Conservation (phyloP, 92 coral and sea anemone species). For the Bergia sp. region DNA sequence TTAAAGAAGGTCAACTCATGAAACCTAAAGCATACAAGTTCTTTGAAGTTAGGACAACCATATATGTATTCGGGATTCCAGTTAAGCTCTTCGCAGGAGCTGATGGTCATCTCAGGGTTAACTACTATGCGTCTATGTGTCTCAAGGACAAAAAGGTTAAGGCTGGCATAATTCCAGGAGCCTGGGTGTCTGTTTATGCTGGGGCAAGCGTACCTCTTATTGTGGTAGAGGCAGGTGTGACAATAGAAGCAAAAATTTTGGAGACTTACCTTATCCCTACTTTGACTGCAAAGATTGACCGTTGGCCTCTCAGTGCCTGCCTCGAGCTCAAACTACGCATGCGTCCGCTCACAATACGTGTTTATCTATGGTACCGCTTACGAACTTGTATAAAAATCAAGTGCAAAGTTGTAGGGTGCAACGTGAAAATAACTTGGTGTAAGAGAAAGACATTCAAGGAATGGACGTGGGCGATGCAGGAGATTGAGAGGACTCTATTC, state of each 20-base stretch:
- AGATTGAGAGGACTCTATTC: slow-evolving; percentile 80
- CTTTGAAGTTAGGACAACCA: slow-evolving; percentile 51
- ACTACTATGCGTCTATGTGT: slow-evolving; percentile 62
- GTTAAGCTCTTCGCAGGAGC: slow-evolving; percentile 78
- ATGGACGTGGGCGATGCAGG: slow-evolving; percentile 93
- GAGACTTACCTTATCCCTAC: slow-evolving; percentile 91
- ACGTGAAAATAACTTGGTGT: slow-evolving; percentile 77
- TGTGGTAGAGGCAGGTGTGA: slow-evolving; percentile 86
- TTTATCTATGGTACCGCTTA: slow-evolving; percentile 91
- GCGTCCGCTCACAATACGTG: slow-evolving; percentile 91
- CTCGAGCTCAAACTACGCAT: slow-evolving; percentile 82
- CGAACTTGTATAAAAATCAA: slow-evolving; percentile 70
- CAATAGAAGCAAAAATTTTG: slow-evolving; percentile 83
- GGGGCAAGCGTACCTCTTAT: slow-evolving; percentile 78
- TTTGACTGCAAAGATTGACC: slow-evolving; percentile 74
- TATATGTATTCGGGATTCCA: slow-evolving; percentile 78
- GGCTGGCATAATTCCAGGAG: slow-evolving; percentile 88
- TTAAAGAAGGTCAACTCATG: slow-evolving; percentile 38
- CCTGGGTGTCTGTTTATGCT: slow-evolving; percentile 82
- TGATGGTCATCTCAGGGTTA: slow-evolving; percentile 70
- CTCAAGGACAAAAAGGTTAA: slow-evolving; percentile 69
- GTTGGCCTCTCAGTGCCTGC: slow-evolving; percentile 95
- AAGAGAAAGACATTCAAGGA: slow-evolving; percentile 73
- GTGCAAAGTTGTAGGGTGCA: slow-evolving; percentile 64
- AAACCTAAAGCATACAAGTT: slow-evolving; percentile 36